Base-by-base conservation (phyloP, 2,797 vertebrate species). In the Notolepis coatsorum region DNA sequence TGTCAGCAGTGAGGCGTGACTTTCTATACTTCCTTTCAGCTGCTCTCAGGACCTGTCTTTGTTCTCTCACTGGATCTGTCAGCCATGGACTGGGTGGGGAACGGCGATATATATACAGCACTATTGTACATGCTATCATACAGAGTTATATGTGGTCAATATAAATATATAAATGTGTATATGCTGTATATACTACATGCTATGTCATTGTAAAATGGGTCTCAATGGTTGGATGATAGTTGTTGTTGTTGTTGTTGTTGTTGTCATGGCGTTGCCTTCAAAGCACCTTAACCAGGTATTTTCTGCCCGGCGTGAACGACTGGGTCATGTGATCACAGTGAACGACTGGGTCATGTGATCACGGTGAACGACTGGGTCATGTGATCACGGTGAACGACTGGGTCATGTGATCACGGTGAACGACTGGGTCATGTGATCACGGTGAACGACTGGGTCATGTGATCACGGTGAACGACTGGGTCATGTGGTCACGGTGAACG, bases 341-440 rank as follows among this genome's bases (percentile, higher is more conserved):
- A 80, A 84, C 80, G 59, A n/a, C 41, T 69, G 65, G 49, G 71
- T 73, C 45, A 84, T 80, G 73, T 78, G 71, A 84, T 75, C 71
- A 82, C n/a, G n/a, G 52, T 75, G 75, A 64, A 68, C 66, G 59
- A n/a, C 41, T 69, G 65, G 49, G 71, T 73, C 45, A 84, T 80
- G 73, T 78, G 71, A 84, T 75, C 71, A 82, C n/a, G n/a, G 52
- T 75, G 75, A 64, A 68, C 66, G 59, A n/a, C 41, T 69, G 65
- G 49, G 71, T 73, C 45, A 84, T 80, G 73, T 78, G 71, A 84
- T 75, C 71, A 82, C n/a, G n/a, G 52, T 75, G 75, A 64, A 68
- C 66, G 59, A n/a, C 41, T 69, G 65, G 49, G 71, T 73, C 45
- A 84, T 80, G 73, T 78, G 71, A 84, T 75, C 71, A 82, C n/a